Evolutionary conservation across 2,797 vertebrate species (phyloP), one percentile per base, ranked within the genome.

Genomic region (Carduelis carduelis): DNA sequence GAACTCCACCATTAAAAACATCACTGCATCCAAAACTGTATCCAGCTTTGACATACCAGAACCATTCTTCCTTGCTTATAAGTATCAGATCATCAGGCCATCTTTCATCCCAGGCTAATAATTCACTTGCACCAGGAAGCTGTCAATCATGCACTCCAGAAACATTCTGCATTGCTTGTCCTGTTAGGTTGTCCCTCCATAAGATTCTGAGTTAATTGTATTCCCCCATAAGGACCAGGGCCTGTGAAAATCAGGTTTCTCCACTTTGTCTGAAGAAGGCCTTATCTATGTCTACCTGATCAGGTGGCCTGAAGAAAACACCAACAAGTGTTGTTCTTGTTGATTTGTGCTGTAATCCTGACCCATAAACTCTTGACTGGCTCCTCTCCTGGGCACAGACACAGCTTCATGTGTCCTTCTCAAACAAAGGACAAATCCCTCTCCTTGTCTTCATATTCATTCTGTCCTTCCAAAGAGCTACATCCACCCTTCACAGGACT

Each of bases 281-380:
- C 16, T 30, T 21, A 8, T 55, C 27, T 65, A 12, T 32, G 59
- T 81, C 43, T n/a, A 22, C 13, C 9, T n/a, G 14, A 50, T 47
- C 12, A 43, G 4, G 6, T 39, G 28, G 10, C 18, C 34, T 72
- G 46, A 81, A 79, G n/a, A 21, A 83, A n/a, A 26, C 4, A 60
- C 5, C 3, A 47, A 9, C 1, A 71, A 30, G 2, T 15, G 4
- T 13, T 15, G 4, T 13, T 4, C 8, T 60, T 65, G 6, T n/a
- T 37, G 28, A 41, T 75, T 61, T 47, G 9, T 66, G 27, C 24
- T 71, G 11, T 28, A 32, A 57, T 49, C 21, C 18, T 75, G 44
- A 34, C 8, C 12, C 11, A 27, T 35, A 19, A 74, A 60, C 12
- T 49, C 47, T 57, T 63, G 14, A 12, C 26, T 75, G 34, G 8